Conservation (phyloP, 1,140 invertebrate genomes). For the Kradibia gibbosae region DNA sequence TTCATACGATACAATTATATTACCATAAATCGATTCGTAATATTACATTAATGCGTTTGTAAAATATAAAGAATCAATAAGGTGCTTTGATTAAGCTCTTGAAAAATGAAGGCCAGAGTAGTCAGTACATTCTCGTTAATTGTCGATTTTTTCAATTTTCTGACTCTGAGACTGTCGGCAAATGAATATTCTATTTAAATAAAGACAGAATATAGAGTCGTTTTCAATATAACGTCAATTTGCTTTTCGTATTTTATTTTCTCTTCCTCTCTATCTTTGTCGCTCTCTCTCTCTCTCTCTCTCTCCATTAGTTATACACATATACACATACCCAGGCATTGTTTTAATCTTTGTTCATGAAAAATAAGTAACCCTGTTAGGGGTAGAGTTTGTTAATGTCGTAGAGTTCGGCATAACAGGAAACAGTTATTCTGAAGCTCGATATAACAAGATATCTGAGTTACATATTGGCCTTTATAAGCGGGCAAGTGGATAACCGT, state of each 20-base stretch:
- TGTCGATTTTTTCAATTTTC: background rate
- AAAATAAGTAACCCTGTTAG: constrained; percentile 18
- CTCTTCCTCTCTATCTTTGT: background rate
- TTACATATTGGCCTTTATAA: constrained; percentile 7
- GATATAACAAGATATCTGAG: background rate
- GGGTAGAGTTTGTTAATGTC: constrained; percentile 1
- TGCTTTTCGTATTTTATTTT: background rate
- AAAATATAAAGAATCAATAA: background rate
- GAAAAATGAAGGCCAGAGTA: background rate
- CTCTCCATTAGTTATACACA: too few relatives aligned
- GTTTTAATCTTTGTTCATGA: background rate
- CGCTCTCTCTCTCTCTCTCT: background rate
- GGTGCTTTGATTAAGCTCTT: background rate
- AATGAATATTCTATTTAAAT: background rate
- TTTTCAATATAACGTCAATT: background rate
- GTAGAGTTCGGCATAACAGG: background rate
- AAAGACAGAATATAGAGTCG: background rate
- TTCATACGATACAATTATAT: too few relatives aligned
- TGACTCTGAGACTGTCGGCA: background rate
- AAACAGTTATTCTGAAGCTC: background rate
- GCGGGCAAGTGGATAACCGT: background rate
- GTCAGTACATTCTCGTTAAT: background rate
- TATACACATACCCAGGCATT: too few relatives aligned
- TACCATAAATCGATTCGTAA: too few relatives aligned
- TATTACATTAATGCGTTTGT: too few relatives aligned